These are phyloP conservation scores for Oriolus oriolus DNA, from an alignment of 2,113 vertebrate genomes.

Conservation along the genomic window DNA sequence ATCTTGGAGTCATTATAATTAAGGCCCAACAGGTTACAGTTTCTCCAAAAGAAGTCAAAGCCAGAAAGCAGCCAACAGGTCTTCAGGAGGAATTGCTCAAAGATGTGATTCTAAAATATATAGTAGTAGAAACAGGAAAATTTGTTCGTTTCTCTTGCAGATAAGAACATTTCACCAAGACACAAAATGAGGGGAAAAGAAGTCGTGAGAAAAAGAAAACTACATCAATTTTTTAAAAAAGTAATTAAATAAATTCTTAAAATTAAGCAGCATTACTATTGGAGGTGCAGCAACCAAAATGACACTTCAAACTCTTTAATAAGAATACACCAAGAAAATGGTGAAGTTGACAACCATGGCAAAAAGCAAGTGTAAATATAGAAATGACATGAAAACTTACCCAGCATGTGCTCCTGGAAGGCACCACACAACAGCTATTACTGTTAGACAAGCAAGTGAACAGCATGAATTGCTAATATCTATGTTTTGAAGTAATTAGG, in stretches of 20 bases:
- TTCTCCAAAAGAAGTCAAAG: not conserved
- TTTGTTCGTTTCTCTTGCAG: not conserved
- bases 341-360: not conserved
- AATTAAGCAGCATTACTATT: not conserved
- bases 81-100: not conserved
- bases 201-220: not conserved
- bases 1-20: conserved; percentile 52
- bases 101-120: not conserved
- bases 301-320: not conserved
- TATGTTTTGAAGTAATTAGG: not conserved
- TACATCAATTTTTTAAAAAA: not conserved
- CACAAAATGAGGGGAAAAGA: not conserved
- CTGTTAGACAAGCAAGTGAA: not conserved
- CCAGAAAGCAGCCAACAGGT: not conserved
- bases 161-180: not conserved
- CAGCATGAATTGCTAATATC: not conserved
- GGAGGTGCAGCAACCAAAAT: not conserved
- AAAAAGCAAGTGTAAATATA: not conserved
- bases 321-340: not conserved
- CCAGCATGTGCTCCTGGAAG: not conserved
- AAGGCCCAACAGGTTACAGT: conserved; percentile 46
- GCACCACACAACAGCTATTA: not conserved
- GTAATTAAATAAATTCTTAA: not conserved
- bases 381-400: not conserved
- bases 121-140: not conserved